Base-by-base conservation (phyloP, 2,113 vertebrate genomes). In the Ictalurus punctatus region DNA sequence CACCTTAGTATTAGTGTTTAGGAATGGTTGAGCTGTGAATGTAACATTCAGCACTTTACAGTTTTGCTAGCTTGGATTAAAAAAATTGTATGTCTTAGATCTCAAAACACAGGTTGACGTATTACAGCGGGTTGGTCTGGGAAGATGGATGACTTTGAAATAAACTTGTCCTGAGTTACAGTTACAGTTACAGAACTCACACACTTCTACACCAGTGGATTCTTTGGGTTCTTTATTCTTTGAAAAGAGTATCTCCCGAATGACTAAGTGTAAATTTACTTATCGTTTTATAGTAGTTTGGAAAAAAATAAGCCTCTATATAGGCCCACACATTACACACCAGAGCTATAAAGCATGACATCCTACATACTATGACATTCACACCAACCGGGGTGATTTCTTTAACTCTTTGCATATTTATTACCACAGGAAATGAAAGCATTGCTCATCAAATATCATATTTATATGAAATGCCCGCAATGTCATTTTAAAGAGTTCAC, bases 351-450 rank as follows among this genome's bases (percentile, higher is more conserved):
- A 37, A 52, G n/a, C 54, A 17, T 56, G 30, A 56, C 52, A 4
- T 17, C 27, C 76, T 54, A 76, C 69, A 86, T 19, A 30, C 37
- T 0, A 17, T 10, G 37, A 76, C 56, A 30, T 79, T 79, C 74
- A 48, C 25, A 27, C 52, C 44, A 37, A 54, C 85, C 30, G 25
- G 0, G 6, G 85, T 59, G 21, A 23, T 21, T 65, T 59, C 16
- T 63, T 30, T 76, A 6, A 23, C 23, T 30, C 7, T 40, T 40
- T 48, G 13, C 71, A 34, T 30, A 30, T 14, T 14, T 30, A 30
- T 21, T 27, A 63, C 71, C 23, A 34, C n/a, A 87, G 86, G 76
- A 79, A 52, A 52, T 79, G 76, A 27, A 79, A 79, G 58, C 56
- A 6, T 56, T 80, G 2, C 25, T 80, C 78, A 80, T 80, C 78